phyloP scores from a whole-genome alignment of 2,113 vertebrate species.

The Alligator mississippiensis region DNA sequence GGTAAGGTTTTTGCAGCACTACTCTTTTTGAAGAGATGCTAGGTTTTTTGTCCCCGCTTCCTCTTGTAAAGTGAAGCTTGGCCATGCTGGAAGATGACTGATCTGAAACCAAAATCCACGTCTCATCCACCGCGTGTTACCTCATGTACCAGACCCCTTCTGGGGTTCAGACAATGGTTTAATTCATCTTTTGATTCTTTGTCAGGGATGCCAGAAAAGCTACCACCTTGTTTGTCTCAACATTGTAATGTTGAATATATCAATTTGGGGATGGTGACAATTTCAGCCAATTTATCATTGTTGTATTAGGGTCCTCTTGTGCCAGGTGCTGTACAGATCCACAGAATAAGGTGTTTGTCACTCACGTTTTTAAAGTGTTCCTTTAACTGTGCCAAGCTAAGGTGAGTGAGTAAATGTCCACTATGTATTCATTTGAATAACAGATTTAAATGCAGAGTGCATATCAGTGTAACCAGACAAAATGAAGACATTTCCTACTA shows the following conservation, averaged over 20 bases:
- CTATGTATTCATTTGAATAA: no score
- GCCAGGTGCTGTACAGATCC: no score
- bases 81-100: not conserved
- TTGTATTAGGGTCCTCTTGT: no score
- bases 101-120: fast-evolving
- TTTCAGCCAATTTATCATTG: not conserved
- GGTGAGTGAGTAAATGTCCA: no score
- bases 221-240: fast-evolving
- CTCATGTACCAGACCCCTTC: not conserved
- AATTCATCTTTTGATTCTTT: not conserved
- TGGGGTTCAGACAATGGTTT: not conserved
- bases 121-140: not conserved
- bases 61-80: no score
- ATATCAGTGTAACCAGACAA: not conserved
- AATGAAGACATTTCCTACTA: not conserved
- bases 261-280: not conserved
- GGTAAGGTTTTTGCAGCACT: not conserved
- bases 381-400: not conserved
- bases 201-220: not conserved
- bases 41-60: no score
- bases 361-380: fast-evolving
- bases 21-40: no score
- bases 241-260: not conserved
- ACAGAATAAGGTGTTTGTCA: not conserved
- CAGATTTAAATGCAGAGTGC: no score